These are phyloP conservation scores for Aphidius gifuensis DNA, from an alignment of 1,140 invertebrate genomes.

Conservation along the genomic window DNA sequence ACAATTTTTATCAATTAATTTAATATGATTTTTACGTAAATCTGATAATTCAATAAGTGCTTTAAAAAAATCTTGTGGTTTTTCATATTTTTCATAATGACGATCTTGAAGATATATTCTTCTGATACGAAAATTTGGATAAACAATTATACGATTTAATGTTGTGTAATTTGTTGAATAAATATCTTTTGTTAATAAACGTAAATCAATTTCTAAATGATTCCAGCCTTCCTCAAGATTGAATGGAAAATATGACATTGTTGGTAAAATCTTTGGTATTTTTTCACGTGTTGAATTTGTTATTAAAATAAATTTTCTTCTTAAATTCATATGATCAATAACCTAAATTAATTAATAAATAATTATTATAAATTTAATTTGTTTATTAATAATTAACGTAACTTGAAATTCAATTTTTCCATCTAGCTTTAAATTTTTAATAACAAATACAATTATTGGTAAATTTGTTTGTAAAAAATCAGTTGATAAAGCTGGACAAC, in stretches of 20 bases:
- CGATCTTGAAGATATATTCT: constrained; percentile 31
- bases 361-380: not conserved
- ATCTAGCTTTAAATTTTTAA: constrained; percentile 27
- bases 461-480: constrained; percentile 27
- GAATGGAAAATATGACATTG: constrained; percentile 17
- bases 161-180: constrained; percentile 25
- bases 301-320: constrained; percentile 28
- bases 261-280: constrained; percentile 13
- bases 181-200: constrained; percentile 18
- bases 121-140: constrained; percentile 29
- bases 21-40: constrained; percentile 25
- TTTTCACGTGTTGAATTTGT: constrained; percentile 21
- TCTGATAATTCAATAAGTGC: constrained; percentile 25
- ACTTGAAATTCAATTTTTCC: constrained; percentile 33
- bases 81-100: constrained; percentile 28
- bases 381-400: constrained; percentile 6
- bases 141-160: constrained; percentile 26
- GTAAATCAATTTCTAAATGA: constrained; percentile 28
- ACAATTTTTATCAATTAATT: constrained; percentile 27
- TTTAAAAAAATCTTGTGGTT: constrained; percentile 23
- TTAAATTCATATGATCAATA: constrained; percentile 23
- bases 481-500: constrained; percentile 25
- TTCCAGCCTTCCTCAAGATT: constrained; percentile 31
- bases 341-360: constrained; percentile 21
- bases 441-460: constrained; percentile 29